Conservation (phyloP, 2,888 invertebrate species). For the Ophioninae sp. region DNA sequence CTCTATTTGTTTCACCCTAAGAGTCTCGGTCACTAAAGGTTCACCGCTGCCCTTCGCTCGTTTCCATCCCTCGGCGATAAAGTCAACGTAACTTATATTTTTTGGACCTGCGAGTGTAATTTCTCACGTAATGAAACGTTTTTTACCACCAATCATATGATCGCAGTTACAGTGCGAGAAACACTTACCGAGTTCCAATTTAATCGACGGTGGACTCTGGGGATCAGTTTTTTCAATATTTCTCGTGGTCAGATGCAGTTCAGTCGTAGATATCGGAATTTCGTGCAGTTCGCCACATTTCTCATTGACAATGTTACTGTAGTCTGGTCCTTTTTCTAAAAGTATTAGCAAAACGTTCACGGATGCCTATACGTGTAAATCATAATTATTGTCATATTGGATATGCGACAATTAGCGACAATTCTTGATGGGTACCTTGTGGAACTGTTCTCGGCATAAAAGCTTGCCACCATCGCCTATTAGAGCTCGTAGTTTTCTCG, state of each 20-base stretch:
- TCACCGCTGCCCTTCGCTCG: constrained; percentile 81
- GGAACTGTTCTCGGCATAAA: constrained; percentile 78
- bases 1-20: constrained; percentile 86
- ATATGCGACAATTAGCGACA: background rate
- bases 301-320: constrained; percentile 83
- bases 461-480: constrained; percentile 82
- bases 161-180: background rate
- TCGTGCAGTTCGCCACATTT: constrained; percentile 83
- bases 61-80: constrained; percentile 87
- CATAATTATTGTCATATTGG: background rate
- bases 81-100: constrained; percentile 84
- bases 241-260: constrained; percentile 84
- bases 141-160: background rate
- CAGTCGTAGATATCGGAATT: constrained; percentile 84
- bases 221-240: constrained; percentile 77
- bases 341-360: background rate
- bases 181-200: constrained; percentile 83
- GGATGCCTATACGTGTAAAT: background rate
- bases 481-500: constrained; percentile 69
- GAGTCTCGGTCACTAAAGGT: constrained; percentile 78
- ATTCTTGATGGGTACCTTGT: constrained; percentile 27
- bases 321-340: constrained; percentile 77
- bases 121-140: background rate
- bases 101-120: constrained; percentile 80
- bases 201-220: constrained; percentile 82